These are phyloP conservation scores for Poeciliopsis gracilis DNA, from an alignment of 2,797 vertebrate species.

Conservation along the genomic window DNA sequence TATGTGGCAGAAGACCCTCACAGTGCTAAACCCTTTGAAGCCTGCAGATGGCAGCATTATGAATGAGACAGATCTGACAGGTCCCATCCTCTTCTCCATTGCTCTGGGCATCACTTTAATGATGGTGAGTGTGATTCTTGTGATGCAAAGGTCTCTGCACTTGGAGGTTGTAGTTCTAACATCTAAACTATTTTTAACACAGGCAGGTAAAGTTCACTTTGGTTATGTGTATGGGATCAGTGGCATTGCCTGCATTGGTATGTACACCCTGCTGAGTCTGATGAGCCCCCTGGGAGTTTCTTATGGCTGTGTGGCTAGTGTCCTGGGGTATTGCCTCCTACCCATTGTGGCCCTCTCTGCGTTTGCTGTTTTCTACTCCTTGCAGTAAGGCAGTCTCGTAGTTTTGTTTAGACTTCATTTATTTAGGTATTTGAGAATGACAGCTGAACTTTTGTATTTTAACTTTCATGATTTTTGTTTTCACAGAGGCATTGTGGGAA, in stretches of 20 bases:
- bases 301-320: constrained; percentile 91
- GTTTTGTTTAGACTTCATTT: not conserved
- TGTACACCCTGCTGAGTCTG: constrained; percentile 91
- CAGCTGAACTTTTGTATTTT: not conserved
- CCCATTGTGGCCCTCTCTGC: constrained; percentile 88
- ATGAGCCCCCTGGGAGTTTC: constrained; percentile 91
- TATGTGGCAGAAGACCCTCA: constrained; percentile 95
- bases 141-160: not conserved
- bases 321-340: constrained; percentile 93
- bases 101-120: constrained; percentile 64
- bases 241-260: constrained; percentile 63
- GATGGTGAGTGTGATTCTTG: constrained; percentile 13
- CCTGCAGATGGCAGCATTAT: constrained; percentile 92
- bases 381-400: constrained; percentile 11
- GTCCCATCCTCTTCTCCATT: constrained; percentile 91
- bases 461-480: not conserved
- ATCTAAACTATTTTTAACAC: not conserved
- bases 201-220: constrained; percentile 26
- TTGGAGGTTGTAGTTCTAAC: not conserved
- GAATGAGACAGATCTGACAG: constrained; percentile 92
- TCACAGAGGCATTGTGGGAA: constrained; percentile 10
- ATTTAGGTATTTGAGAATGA: not conserved
- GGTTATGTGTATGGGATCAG: constrained; percentile 19
- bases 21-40: constrained; percentile 90
- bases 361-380: constrained; percentile 9